A percentile compares a stretch with the other conserved stretches of the same genome.
These are phyloP conservation scores for Cephalopachus bancanus DNA, from an alignment of 2,797 vertebrate species.

Conservation along the genomic window DNA sequence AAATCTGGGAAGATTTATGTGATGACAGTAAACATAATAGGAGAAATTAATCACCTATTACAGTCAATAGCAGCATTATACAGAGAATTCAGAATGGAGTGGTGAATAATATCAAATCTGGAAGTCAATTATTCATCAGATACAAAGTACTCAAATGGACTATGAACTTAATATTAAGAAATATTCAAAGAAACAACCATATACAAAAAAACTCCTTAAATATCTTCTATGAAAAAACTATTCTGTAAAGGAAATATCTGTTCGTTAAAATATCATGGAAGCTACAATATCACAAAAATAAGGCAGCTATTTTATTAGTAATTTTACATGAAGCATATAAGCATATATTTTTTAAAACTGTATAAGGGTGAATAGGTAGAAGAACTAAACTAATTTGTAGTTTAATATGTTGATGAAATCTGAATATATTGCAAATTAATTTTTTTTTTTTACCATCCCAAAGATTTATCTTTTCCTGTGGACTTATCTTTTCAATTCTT, in stretches of 20 bases:
- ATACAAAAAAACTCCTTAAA: neutral
- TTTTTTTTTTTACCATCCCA: neutral
- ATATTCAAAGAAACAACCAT: neutral
- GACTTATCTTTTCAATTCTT: neutral
- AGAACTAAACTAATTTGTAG: neutral
- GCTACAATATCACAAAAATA: neutral
- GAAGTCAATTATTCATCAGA: neutral
- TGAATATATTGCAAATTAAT: neutral
- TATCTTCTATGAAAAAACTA: neutral
- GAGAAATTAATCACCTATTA: slow-evolving; percentile 63
- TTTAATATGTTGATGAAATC: neutral
- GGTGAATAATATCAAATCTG: neutral
- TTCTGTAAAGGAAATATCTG: neutral
- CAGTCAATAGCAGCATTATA: neutral
- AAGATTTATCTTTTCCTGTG: neutral
- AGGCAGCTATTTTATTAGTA: neutral
- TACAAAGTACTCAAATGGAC: slow-evolving; percentile 24
- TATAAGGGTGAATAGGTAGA: neutral
- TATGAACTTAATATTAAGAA: neutral
- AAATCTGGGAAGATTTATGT: slow-evolving; percentile 51
- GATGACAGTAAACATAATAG: slow-evolving; percentile 7
- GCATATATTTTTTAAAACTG: neutral
- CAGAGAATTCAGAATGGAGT: slow-evolving; percentile 23
- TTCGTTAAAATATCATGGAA: slow-evolving; percentile 15
- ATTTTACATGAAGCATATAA: neutral